Evolutionary conservation across 2,113 vertebrate genomes (phyloP).

Genomic region (Caloenas nicobarica): DNA sequence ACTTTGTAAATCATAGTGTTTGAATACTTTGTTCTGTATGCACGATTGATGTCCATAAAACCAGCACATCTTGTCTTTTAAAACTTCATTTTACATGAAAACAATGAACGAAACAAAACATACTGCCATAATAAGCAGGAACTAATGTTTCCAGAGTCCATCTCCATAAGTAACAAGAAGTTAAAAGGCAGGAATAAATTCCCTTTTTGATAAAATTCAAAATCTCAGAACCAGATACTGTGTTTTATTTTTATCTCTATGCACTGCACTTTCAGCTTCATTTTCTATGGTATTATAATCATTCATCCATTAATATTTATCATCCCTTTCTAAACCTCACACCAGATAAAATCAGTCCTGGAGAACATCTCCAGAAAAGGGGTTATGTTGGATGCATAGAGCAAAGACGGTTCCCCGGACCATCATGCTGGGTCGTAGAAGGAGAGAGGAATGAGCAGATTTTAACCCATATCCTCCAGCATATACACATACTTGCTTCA

Average conservation of each 20-base stretch:
- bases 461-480: not conserved
- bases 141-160: not conserved
- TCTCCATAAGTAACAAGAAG: not conserved
- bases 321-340: not conserved
- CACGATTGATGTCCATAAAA: conserved; percentile 7
- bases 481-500: not conserved
- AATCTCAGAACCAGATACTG: not conserved
- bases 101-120: not conserved
- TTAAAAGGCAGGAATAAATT: conserved; percentile 21
- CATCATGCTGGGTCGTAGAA: fast-evolving
- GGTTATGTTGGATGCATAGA: not conserved
- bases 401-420: not conserved
- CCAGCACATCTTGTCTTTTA: not conserved
- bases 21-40: not conserved
- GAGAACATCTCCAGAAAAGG: not conserved
- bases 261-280: not conserved
- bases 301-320: not conserved
- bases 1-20: conserved; percentile 14
- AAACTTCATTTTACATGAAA: conserved; percentile 6
- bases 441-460: not conserved
- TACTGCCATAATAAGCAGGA: not conserved
- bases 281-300: not conserved
- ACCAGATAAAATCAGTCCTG: not conserved
- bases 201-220: not conserved
- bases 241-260: not conserved